Conservation (phyloP, 30 jellyfish, hydroid and myxozoan genomes). For the Aurelia coerulea region DNA sequence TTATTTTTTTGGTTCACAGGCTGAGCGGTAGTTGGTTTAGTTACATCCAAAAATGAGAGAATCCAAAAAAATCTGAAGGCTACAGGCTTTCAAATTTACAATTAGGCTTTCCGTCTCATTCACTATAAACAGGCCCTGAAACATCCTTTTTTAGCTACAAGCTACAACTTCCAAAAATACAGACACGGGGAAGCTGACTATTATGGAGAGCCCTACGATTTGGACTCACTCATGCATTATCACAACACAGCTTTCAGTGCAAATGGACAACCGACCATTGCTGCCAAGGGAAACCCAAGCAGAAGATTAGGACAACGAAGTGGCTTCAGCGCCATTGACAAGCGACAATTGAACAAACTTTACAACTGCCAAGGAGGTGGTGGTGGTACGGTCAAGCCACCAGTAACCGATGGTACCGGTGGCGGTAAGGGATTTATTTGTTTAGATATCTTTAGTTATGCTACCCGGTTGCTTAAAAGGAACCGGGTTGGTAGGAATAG, state of each 20-base stretch:
- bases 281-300: conserved; percentile 44
- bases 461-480: too few relatives aligned
- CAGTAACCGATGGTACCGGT: too few relatives aligned
- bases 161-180: conserved; percentile 32
- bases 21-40: too few relatives aligned
- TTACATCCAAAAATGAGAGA: too few relatives aligned
- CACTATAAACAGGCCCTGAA: too few relatives aligned
- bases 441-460: too few relatives aligned
- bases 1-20: too few relatives aligned
- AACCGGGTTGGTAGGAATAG: too few relatives aligned
- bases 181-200: conserved; percentile 45
- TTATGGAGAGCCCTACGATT: conserved; percentile 55
- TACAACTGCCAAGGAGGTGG: conserved; percentile 19
- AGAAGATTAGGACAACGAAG: conserved; percentile 34
- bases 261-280: conserved; percentile 16
- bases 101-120: too few relatives aligned
- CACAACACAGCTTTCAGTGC: conserved; percentile 26
- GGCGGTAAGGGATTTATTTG: too few relatives aligned
- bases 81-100: too few relatives aligned
- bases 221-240: conserved; percentile 51
- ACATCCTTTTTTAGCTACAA: neutral
- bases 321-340: conserved; percentile 32
- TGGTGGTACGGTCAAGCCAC: neutral
- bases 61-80: too few relatives aligned
- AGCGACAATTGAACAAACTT: conserved; percentile 45